Percentiles rank a stretch among this genome's conserved stretches.
Conservation (phyloP, 2,888 invertebrate genomes). For the Polydrusus cervinus region DNA sequence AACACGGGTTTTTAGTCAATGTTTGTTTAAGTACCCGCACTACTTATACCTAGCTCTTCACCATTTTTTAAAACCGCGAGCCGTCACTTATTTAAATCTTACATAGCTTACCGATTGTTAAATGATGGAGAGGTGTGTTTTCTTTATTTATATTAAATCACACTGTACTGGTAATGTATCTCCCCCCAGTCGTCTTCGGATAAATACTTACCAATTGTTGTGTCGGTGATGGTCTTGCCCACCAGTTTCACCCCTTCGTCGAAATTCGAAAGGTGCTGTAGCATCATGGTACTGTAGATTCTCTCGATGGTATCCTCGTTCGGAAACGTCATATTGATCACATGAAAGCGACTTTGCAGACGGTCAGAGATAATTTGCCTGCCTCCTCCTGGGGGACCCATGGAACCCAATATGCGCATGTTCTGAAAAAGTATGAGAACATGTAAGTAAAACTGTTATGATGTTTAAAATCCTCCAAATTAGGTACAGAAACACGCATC, state of each 20-base stretch:
- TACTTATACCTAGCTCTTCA: too few species aligned
- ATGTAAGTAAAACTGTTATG: neutral
- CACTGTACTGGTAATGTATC: too few species aligned
- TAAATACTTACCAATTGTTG: constrained; percentile 75
- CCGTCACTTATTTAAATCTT: too few species aligned
- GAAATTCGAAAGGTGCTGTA: constrained; percentile 85
- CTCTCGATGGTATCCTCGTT: constrained; percentile 83
- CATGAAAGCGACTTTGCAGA: constrained; percentile 84
- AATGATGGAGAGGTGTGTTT: too few species aligned
- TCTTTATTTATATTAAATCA: too few species aligned
- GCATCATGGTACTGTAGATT: constrained; percentile 90
- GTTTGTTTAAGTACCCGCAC: too few species aligned
- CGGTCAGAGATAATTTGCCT: constrained; percentile 86
- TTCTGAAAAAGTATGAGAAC: constrained; percentile 77
- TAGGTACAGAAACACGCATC: neutral
- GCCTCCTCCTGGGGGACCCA: constrained; percentile 92
- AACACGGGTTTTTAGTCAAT: too few species aligned
- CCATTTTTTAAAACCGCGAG: too few species aligned
- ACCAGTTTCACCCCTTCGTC: constrained; percentile 85
- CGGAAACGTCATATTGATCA: constrained; percentile 88
- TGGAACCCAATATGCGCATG: constrained; percentile 85
- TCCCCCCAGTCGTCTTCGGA: too few species aligned
- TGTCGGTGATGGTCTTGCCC: constrained; percentile 79
- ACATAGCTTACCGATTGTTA: too few species aligned
- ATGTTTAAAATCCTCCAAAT: too few species aligned